Evolutionary conservation across 2,888 invertebrate genomes (phyloP).

Genomic region (Melipona bicolor): DNA sequence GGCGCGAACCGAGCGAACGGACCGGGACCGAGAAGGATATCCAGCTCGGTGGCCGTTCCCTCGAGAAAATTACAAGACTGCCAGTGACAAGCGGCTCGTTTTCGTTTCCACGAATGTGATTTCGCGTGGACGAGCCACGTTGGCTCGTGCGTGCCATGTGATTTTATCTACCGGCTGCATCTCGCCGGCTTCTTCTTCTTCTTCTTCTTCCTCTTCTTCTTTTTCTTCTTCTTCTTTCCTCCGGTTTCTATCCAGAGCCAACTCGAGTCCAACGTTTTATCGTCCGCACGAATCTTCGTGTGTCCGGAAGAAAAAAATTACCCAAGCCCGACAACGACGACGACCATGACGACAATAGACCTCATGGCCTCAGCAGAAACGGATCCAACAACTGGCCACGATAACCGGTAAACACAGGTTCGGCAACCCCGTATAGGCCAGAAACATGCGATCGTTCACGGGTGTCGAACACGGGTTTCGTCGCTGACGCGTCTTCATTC

Average conservation of each 20-base stretch:
- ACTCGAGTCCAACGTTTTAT: slow-evolving; percentile 36
- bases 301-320: slow-evolving; percentile 35
- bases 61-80: slow-evolving; percentile 52
- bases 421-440: background rate
- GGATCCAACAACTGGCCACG: slow-evolving; percentile 11
- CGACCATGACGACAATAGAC: background rate
- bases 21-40: background rate
- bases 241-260: background rate
- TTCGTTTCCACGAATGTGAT: slow-evolving; percentile 61
- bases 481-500: slow-evolving; percentile 26
- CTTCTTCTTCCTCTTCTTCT: background rate
- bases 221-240: slow-evolving; percentile 3
- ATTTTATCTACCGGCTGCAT: slow-evolving; percentile 47
- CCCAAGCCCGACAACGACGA: slow-evolving; percentile 3
- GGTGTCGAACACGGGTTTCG: slow-evolving; percentile 15
- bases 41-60: slow-evolving; percentile 27
- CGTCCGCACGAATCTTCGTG: slow-evolving; percentile 47
- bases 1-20: slow-evolving; percentile 5
- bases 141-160: slow-evolving; percentile 49
- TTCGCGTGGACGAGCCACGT: slow-evolving; percentile 28
- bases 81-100: slow-evolving; percentile 52
- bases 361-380: slow-evolving; percentile 1
- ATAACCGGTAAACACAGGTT: slow-evolving; percentile 46
- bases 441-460: slow-evolving; percentile 12
- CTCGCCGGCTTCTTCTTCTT: background rate